Evolutionary conservation across 1,140 invertebrate genomes (phyloP), one percentile per base, ranked within the genome.

Genomic region (Drosophila auraria): DNA sequence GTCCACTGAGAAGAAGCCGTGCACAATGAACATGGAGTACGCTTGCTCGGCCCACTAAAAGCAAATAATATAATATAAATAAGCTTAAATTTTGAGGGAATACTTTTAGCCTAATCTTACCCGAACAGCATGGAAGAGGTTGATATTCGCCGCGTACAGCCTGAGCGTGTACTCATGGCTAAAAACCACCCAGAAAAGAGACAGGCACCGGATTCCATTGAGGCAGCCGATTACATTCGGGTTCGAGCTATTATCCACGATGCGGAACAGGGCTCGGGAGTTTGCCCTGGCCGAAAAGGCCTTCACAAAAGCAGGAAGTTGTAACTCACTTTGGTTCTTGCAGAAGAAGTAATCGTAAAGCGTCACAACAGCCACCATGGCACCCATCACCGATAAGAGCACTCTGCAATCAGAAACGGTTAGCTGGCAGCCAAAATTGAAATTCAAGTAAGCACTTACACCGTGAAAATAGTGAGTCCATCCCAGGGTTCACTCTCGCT

Each of bases 151-250:
- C 2, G 63, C 15, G 2, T 51, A 53, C 4, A 70, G 20, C 1
- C 15, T 69, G 54, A 3, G 80, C 20, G 5, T 90, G 33, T 47
- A 68, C 91, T 92, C 75, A 72, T 96, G 96, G 3, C 94, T 94
- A 5, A 95, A 74, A 4, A 96, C 93, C 5, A 96, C 94, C 95
- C 96, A 96, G 2, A 94, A 82, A 80, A 96, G 94, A 20, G 94
- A 94, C n/a, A 96, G 64, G 4, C 94, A 93, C 60, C 95, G 93
- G n/a, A 95, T 91, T 6, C 95, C 95, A 72, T 94, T 92, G 7
- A 95, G 57, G 64, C 93, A 94, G 6, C 94, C 59, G 17, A 87
- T 83, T 14, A 82, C 75, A 59, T 86, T 84, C 2, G 71, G 75
- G 47, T 84, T 84, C 8, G 64, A 68, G 6, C 44, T 60, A 1